These are phyloP conservation scores for Caenorhabditis zanzibari DNA, from an alignment of 2,888 invertebrate species.

Conservation along the genomic window DNA sequence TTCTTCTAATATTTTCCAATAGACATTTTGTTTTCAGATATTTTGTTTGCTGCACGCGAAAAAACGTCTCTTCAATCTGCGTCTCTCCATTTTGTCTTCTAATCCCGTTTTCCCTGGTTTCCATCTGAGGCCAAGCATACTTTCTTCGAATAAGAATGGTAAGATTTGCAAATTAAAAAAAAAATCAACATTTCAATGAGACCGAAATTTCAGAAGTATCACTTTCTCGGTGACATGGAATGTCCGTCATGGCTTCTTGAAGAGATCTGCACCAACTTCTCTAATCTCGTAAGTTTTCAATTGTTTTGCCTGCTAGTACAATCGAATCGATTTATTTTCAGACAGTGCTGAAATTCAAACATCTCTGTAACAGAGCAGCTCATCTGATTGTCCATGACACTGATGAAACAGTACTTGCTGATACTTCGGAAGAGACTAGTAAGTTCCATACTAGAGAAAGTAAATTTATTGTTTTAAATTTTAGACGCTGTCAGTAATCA, in stretches of 20 bases:
- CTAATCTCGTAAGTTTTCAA: constrained; percentile 12
- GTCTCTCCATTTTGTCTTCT: neutral
- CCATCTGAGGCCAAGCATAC: neutral
- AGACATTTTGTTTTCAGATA: neutral
- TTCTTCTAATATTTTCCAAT: neutral
- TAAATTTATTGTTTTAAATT: neutral
- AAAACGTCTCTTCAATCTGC: constrained; percentile 9
- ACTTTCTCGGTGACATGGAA: constrained; percentile 44
- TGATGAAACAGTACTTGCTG: constrained; percentile 29
- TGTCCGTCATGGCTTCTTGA: constrained; percentile 56
- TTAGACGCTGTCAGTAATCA: constrained; percentile 21
- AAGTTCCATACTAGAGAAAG: neutral
- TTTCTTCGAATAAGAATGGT: constrained; percentile 29
- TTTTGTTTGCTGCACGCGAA: no score
- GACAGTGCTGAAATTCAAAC: constrained; percentile 45
- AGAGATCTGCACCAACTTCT: constrained; percentile 44
- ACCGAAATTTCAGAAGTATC: constrained; percentile 27
- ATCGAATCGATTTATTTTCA: neutral
- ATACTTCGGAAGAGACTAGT: constrained; percentile 34
- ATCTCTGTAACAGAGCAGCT: constrained; percentile 31
- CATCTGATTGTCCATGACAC: constrained; percentile 26
- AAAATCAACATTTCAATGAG: no score
- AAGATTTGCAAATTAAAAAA: neutral
- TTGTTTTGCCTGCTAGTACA: neutral
- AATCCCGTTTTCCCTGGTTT: neutral